These are phyloP conservation scores for Grantiella picta DNA, from an alignment of 2,113 vertebrate species.

Conservation along the genomic window DNA sequence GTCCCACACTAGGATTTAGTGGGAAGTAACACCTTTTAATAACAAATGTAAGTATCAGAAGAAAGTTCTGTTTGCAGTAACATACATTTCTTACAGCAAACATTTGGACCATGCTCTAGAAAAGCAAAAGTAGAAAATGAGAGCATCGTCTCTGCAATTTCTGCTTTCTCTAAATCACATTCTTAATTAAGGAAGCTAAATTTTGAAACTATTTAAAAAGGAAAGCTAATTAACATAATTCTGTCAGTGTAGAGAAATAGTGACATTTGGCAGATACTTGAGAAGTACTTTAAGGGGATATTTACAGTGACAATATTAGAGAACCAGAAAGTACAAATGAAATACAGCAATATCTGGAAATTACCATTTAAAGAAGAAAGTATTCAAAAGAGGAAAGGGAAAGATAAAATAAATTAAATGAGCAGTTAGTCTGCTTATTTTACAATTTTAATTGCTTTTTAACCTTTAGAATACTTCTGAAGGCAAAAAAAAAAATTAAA, in stretches of 20 bases:
- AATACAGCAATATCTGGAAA: not conserved
- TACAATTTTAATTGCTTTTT: slow-evolving; percentile 38
- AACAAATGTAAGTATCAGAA: not conserved
- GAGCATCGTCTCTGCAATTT: not conserved
- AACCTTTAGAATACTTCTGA: not conserved
- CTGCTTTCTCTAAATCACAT: not conserved
- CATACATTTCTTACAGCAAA: not conserved
- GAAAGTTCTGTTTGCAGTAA: not conserved
- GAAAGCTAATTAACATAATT: slow-evolving; percentile 14
- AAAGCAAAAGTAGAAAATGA: not conserved
- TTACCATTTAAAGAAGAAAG: not conserved
- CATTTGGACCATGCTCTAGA: not conserved
- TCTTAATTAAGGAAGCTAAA: not conserved
- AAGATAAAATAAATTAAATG: slow-evolving; percentile 23
- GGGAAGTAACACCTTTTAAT: not conserved
- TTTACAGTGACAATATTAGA: not conserved
- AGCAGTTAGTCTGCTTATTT: not conserved
- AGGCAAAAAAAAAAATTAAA: not conserved
- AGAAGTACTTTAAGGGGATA: not conserved
- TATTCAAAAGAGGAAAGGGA: not conserved
- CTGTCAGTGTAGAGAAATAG: not conserved
- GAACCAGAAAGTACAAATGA: not conserved
- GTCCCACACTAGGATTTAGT: not conserved
- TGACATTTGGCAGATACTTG: not conserved
- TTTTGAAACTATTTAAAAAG: slow-evolving; percentile 5